Evolutionary conservation across 1,140 invertebrate genomes (phyloP), one percentile per base, ranked within the genome.

Genomic region (Sarcophaga peregrina): DNA sequence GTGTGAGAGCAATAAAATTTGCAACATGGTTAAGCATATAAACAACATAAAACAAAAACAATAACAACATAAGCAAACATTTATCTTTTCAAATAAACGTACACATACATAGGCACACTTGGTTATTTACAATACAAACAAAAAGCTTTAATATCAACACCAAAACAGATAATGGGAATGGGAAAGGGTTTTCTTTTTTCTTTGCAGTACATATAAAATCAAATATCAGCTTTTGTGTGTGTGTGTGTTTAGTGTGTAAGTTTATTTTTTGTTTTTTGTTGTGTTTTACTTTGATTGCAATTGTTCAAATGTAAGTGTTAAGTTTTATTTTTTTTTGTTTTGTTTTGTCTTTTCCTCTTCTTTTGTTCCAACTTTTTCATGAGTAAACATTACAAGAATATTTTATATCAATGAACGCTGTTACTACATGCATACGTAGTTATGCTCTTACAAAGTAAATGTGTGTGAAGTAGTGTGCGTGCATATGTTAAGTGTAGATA

Each of bases 141-240:
- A 50, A n/a, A 78, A 78, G 75, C 75, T 78, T 50, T 50, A 68
- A 78, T 47, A 9, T 78, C 75, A 78, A 78, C 75, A 78, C 47
- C 75, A 78, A 78, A 78, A 52, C 47, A 15, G 81, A 50, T 82
- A 13, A 83, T 73, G 48, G 52, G 13, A 72, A 17, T 11, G n/a
- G 15, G 25, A 37, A 37, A 37, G 25, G 4, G 25, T 37, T 37
- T 37, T n/a, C n/a, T n/a, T n/a, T 37, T 37, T 37, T 37, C 25
- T 37, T 37, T 37, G 4, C 4, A 37, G n/a, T n/a, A n/a, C n/a
- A 9, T 52, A 46, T 8, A 48, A 74, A 76, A 50, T 68, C 17
- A 25, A 25, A 37, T 37, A 37, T 37, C 25, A 37, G 4, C 4
- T 37, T 52, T 4, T 75, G 73, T 75, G 10, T n/a, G 45, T 46